Percentiles rank a stretch among this genome's conserved stretches.
These are phyloP conservation scores for Tetheella fluctuosa DNA, from an alignment of 2,888 invertebrate genomes.

Conservation along the genomic window DNA sequence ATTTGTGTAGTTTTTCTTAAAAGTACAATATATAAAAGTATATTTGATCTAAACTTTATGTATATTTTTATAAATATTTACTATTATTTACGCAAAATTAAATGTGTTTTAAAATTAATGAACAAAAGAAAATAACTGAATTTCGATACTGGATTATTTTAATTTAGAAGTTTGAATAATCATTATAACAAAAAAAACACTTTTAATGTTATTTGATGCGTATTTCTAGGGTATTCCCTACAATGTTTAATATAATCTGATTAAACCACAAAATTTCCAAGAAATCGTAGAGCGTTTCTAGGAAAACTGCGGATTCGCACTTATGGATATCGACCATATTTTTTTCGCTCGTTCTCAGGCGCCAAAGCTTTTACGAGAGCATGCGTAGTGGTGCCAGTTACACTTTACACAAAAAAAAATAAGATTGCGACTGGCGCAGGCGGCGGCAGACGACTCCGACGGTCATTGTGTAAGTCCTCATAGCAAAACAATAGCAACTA, in stretches of 20 bases:
- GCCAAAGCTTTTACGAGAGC: constrained; percentile 77
- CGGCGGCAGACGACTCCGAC: constrained; percentile 46
- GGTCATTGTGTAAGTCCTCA: constrained; percentile 61
- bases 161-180: no score
- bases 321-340: constrained; percentile 52
- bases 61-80: no score
- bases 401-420: constrained; percentile 54
- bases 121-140: no score
- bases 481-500: constrained; percentile 74
- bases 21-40: no score
- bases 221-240: constrained; percentile 30
- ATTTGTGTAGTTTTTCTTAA: no score
- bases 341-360: constrained; percentile 66
- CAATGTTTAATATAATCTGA: constrained; percentile 34
- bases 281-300: constrained; percentile 64
- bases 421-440: constrained; percentile 47
- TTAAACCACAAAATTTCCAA: constrained; percentile 50
- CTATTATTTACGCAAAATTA: no score
- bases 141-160: no score
- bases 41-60: no score
- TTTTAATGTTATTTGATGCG: constrained; percentile 25
- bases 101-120: no score
- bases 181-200: background rate
- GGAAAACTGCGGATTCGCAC: constrained; percentile 72
- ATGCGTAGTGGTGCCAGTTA: constrained; percentile 42